A percentile compares a stretch with the other conserved stretches of the same genome.
These are phyloP conservation scores for Ernsta delagoae DNA, from an alignment of 2,888 invertebrate genomes.

Conservation along the genomic window DNA sequence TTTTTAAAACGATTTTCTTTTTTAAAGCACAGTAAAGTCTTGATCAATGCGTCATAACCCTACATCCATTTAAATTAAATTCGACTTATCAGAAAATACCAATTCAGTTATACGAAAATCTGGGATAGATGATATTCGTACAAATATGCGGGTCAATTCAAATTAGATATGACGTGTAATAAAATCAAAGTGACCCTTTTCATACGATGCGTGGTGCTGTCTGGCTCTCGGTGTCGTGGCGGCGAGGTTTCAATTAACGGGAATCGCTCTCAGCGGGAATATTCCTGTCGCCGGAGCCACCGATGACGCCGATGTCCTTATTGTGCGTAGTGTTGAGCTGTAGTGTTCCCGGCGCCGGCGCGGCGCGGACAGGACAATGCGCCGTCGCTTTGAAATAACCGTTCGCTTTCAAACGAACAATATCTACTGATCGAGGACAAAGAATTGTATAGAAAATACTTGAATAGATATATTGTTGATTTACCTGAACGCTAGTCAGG, in stretches of 20 bases:
- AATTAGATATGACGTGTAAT: no score
- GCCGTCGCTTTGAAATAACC: neutral
- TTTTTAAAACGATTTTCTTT: no score
- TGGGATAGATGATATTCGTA: no score
- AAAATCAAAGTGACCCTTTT: no score
- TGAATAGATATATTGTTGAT: neutral
- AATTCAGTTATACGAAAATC: no score
- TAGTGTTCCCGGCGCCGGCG: neutral
- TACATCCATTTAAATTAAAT: no score
- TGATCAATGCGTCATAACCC: no score
- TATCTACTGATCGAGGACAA: neutral
- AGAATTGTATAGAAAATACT: neutral
- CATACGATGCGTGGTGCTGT: neutral
- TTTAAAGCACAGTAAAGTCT: no score
- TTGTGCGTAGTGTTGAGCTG: neutral
- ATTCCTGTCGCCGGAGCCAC: neutral
- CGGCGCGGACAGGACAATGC: neutral
- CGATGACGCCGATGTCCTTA: slow-evolving; percentile 1
- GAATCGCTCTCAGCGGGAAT: slow-evolving; percentile 1
- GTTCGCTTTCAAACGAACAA: neutral
- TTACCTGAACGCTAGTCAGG: neutral
- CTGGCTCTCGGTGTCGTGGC: neutral
- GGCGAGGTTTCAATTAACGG: slow-evolving; percentile 7
- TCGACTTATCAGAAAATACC: no score
- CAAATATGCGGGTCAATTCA: no score